phyloP scores from a whole-genome alignment of 1,140 invertebrate genomes.

The Papilio aristodemus region DNA sequence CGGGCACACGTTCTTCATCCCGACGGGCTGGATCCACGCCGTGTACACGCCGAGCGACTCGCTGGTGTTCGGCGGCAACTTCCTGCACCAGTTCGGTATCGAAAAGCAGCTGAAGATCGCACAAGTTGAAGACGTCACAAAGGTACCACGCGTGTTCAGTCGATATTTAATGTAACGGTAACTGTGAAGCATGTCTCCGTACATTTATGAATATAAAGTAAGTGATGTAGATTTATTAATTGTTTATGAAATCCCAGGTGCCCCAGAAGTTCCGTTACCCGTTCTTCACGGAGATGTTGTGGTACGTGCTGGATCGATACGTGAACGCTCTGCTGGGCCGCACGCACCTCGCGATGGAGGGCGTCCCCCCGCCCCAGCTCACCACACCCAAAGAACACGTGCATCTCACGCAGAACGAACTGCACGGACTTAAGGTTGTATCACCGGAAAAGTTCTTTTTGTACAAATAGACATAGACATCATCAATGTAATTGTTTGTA shows the following conservation, averaged over 20 bases:
- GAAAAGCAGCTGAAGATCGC: conserved; percentile 93
- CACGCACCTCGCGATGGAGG: conserved; percentile 84
- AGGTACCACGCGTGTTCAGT: conserved; percentile 76
- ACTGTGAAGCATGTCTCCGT: too few species aligned
- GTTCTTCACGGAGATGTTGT: conserved; percentile 98
- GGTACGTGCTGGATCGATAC: conserved; percentile 98
- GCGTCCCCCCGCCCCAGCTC: conserved; percentile 63
- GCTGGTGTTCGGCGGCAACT: conserved; percentile 97
- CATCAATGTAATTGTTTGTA: not conserved
- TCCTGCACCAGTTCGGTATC: conserved; percentile 96
- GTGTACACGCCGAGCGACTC: conserved; percentile 95
- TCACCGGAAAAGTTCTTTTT: conserved; percentile 22
- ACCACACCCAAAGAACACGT: conserved; percentile 81
- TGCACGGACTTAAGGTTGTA: conserved; percentile 94
- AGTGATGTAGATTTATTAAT: too few species aligned
- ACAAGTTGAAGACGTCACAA: conserved; percentile 96
- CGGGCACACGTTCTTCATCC: conserved; percentile 97
- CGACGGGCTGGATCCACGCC: conserved; percentile 97
- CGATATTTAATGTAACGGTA: not conserved
- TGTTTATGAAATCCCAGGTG: conserved; percentile 82
- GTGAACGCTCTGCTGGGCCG: conserved; percentile 93
- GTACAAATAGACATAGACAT: not conserved
- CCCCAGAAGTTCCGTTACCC: conserved; percentile 98
- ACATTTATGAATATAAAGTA: too few species aligned
- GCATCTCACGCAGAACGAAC: conserved; percentile 90